Conservation (phyloP, 2,113 vertebrate genomes). For the Phylloscopus trochilus region DNA sequence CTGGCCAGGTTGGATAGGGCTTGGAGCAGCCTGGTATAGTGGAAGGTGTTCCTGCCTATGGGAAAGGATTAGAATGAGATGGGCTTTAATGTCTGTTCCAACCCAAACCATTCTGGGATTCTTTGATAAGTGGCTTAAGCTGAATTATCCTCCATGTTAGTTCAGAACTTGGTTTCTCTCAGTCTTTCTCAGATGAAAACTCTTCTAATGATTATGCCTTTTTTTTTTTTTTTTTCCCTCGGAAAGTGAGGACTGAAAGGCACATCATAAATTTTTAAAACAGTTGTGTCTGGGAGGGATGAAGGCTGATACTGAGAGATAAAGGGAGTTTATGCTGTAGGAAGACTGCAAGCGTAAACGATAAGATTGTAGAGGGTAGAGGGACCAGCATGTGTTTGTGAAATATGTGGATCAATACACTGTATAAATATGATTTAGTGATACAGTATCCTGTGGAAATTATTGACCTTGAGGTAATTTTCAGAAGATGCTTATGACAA, state of each 20-base stretch:
- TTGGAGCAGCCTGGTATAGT: not conserved
- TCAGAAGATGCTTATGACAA: not conserved
- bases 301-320: not conserved
- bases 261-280: not conserved
- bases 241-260: not conserved
- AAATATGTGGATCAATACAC: not conserved
- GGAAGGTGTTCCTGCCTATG: not conserved
- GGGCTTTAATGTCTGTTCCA: not conserved
- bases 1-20: rapidly evolving
- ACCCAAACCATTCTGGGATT: not conserved
- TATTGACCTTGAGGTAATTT: not conserved
- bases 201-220: rapidly evolving
- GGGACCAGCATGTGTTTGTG: not conserved
- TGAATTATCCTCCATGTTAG: not conserved
- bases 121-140: not conserved
- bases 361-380: not conserved
- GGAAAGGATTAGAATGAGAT: not conserved
- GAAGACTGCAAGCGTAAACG: not conserved
- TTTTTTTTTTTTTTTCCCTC: not conserved
- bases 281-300: not conserved
- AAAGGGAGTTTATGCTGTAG: not conserved
- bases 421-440: not conserved
- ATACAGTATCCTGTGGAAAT: not conserved
- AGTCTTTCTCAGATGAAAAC: not conserved
- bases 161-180: not conserved